These are phyloP conservation scores for Amiota minor DNA, from an alignment of 2,888 invertebrate genomes.

Conservation along the genomic window DNA sequence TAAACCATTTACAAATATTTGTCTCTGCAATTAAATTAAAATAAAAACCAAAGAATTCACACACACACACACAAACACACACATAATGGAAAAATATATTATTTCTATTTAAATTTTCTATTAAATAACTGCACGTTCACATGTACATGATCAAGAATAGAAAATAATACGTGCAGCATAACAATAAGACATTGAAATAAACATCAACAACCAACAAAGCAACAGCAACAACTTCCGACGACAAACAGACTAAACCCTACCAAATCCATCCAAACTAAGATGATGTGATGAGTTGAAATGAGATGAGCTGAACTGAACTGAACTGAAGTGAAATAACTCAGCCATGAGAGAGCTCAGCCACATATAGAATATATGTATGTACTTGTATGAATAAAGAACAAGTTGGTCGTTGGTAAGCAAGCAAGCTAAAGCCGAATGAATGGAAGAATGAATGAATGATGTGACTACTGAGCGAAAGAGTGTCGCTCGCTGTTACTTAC, in stretches of 20 bases:
- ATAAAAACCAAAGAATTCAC: conserved; percentile 40
- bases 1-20: not conserved
- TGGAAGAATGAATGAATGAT: conserved; percentile 11
- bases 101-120: conserved; percentile 63
- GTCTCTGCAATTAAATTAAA: conserved; percentile 49
- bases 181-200: conserved; percentile 27
- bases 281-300: conserved; percentile 24
- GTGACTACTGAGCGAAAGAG: not conserved
- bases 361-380: not conserved
- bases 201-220: conserved; percentile 12
- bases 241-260: conserved; percentile 23
- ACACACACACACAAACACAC: conserved; percentile 1
- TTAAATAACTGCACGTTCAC: conserved; percentile 57
- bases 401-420: not conserved
- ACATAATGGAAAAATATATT: conserved; percentile 38
- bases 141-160: conserved; percentile 56
- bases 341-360: not conserved
- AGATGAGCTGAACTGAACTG: conserved; percentile 6
- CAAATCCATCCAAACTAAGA: conserved; percentile 17
- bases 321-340: not conserved
- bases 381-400: conserved; percentile 5
- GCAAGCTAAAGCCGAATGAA: not conserved
- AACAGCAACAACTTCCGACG: conserved; percentile 20
- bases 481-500: no score
- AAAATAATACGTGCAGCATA: conserved; percentile 38